A percentile compares a stretch with the other conserved stretches of the same genome.
Conservation (phyloP, 2,113 vertebrate genomes). For the Platichthys flesus region DNA sequence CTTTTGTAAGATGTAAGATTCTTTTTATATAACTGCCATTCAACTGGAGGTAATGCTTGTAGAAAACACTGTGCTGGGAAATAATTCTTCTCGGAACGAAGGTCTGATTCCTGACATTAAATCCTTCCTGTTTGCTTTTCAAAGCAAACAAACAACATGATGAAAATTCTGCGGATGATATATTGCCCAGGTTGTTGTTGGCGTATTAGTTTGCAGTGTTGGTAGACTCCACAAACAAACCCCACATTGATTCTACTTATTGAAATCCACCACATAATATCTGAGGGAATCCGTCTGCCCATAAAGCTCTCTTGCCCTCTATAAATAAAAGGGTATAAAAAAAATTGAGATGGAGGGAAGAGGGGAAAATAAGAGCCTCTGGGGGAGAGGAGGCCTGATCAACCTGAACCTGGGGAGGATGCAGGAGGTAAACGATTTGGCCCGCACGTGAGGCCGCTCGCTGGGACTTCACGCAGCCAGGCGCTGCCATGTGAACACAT, state of each 20-base stretch:
- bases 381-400: conserved; percentile 12
- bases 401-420: conserved; percentile 21
- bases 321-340: conserved; percentile 43
- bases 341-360: not conserved
- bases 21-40: conserved; percentile 11
- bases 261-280: conserved; percentile 66
- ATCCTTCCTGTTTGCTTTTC: conserved; percentile 29
- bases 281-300: conserved; percentile 47
- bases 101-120: conserved; percentile 34
- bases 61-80: conserved; percentile 5
- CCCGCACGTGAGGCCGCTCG: not conserved
- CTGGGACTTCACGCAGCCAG: conserved; percentile 38
- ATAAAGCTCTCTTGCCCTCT: conserved; percentile 29
- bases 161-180: conserved; percentile 63
- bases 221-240: conserved; percentile 58
- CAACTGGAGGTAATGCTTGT: conserved; percentile 16
- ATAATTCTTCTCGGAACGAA: conserved; percentile 29
- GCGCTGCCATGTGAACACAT: conserved; percentile 58
- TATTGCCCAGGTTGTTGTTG: conserved; percentile 52
- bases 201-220: conserved; percentile 38
- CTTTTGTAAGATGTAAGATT: not conserved
- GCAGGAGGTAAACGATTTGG: conserved; percentile 40
- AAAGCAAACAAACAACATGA: conserved; percentile 65
- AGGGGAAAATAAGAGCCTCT: conserved; percentile 1
- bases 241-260: conserved; percentile 64